A percentile compares a stretch with the other conserved stretches of the same genome.
phyloP scores from a whole-genome alignment of 1,140 invertebrate species.

The Euborellia annulipes region DNA sequence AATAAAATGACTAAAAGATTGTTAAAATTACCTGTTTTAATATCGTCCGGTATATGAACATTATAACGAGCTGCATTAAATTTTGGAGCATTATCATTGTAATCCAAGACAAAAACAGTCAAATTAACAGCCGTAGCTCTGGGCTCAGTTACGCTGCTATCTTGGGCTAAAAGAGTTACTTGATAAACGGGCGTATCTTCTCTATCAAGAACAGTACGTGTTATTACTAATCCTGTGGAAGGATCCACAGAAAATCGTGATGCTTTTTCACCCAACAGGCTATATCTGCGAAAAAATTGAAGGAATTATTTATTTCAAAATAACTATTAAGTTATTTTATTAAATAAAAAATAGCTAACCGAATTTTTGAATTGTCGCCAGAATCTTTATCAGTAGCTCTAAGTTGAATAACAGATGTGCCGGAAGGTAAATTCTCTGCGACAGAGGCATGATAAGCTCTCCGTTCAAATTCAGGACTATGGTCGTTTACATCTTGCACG shows the following conservation, averaged over 20 bases:
- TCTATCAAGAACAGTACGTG: slow-evolving; percentile 53
- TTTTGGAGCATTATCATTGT: slow-evolving; percentile 74
- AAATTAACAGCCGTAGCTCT: slow-evolving; percentile 62
- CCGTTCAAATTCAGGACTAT: slow-evolving; percentile 67
- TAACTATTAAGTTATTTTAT: not conserved
- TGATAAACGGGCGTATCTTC: slow-evolving; percentile 61
- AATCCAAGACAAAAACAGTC: slow-evolving; percentile 59
- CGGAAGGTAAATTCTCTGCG: slow-evolving; percentile 56
- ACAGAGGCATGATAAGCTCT: slow-evolving; percentile 60
- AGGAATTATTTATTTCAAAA: not conserved
- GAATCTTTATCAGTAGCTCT: slow-evolving; percentile 62
- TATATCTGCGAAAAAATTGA: slow-evolving; percentile 45
- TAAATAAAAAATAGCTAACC: slow-evolving; percentile 28
- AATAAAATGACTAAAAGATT: too few relatives aligned
- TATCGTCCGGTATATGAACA: slow-evolving; percentile 63
- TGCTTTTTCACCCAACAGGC: slow-evolving; percentile 59
- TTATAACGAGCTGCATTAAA: slow-evolving; percentile 50
- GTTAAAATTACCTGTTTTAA: slow-evolving; percentile 35
- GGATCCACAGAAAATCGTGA: slow-evolving; percentile 58
- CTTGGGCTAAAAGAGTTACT: slow-evolving; percentile 68
- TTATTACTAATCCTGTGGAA: slow-evolving; percentile 57
- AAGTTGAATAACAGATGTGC: slow-evolving; percentile 53
- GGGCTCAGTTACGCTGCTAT: slow-evolving; percentile 68
- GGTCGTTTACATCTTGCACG: slow-evolving; percentile 88
- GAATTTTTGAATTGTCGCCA: slow-evolving; percentile 69